These are phyloP conservation scores for Samia ricini DNA, from an alignment of 1,140 invertebrate species.

Conservation along the genomic window DNA sequence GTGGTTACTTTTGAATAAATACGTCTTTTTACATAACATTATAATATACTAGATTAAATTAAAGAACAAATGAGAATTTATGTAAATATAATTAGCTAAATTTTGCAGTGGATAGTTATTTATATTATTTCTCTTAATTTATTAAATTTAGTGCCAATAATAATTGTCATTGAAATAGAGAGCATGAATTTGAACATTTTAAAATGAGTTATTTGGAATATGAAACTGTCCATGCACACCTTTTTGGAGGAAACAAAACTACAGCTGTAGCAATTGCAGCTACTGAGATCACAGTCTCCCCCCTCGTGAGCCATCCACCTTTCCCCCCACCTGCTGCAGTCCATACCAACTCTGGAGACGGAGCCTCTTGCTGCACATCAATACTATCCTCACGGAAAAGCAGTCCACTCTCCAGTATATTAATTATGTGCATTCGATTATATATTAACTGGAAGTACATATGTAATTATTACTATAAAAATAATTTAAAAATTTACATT, in stretches of 20 bases:
- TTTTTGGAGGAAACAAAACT: constrained; percentile 26
- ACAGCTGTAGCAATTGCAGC: constrained; percentile 10
- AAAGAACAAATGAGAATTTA: too few species aligned
- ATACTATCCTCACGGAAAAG: constrained; percentile 61
- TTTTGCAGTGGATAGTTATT: too few species aligned
- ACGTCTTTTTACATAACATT: too few species aligned
- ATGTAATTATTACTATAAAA: neutral
- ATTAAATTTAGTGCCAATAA: too few species aligned
- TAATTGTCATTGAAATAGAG: too few species aligned
- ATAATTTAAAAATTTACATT: too few species aligned
- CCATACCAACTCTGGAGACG: constrained; percentile 28
- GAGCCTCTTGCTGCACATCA: constrained; percentile 36
- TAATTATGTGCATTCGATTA: constrained; percentile 44
- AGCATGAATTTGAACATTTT: too few species aligned
- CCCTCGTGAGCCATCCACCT: constrained; percentile 32
- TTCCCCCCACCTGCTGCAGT: constrained; percentile 19
- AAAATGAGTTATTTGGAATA: too few species aligned
- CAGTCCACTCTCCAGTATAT: constrained; percentile 56
- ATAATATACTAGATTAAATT: too few species aligned
- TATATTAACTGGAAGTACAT: constrained; percentile 33
- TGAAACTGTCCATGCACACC: constrained; percentile 16
- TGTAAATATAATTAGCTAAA: too few species aligned
- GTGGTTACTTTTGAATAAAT: too few species aligned
- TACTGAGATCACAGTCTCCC: constrained; percentile 19
- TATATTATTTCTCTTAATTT: too few species aligned